Conservation (phyloP, 2,113 vertebrate genomes). For the Carollia perspicillata region DNA sequence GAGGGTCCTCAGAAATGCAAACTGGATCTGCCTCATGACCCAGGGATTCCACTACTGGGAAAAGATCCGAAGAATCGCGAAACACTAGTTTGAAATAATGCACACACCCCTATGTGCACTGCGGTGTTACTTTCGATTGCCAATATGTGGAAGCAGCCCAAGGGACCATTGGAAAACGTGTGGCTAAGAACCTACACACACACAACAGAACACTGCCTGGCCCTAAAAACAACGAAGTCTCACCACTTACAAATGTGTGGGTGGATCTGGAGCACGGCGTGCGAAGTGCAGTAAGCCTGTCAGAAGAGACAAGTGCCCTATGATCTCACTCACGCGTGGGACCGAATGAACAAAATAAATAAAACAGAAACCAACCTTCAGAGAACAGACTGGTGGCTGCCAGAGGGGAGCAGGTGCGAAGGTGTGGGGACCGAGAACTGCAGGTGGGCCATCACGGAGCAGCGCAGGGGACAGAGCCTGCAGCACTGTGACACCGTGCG, state of each 20-base stretch:
- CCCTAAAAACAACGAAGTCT: neutral
- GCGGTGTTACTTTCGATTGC: neutral
- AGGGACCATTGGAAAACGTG: neutral
- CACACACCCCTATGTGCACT: neutral
- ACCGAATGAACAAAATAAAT: neutral
- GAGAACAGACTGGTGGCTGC: neutral
- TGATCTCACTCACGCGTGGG: neutral
- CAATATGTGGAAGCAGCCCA: neutral
- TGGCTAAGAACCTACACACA: neutral
- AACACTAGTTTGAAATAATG: neutral
- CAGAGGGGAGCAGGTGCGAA: no score
- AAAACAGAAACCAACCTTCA: neutral
- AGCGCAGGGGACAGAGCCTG: neutral
- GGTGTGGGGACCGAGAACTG: no score
- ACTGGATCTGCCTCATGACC: neutral
- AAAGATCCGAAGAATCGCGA: neutral
- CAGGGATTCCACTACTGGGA: neutral
- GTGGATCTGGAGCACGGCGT: neutral
- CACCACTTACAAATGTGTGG: neutral
- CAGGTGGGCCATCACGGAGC: no score
- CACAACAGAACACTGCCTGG: neutral
- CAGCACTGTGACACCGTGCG: neutral
- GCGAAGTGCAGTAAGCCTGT: neutral
- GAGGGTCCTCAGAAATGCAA: neutral
- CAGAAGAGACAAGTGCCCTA: neutral